These are phyloP conservation scores for Acronicta psi DNA, from an alignment of 2,888 invertebrate genomes.

Conservation along the genomic window DNA sequence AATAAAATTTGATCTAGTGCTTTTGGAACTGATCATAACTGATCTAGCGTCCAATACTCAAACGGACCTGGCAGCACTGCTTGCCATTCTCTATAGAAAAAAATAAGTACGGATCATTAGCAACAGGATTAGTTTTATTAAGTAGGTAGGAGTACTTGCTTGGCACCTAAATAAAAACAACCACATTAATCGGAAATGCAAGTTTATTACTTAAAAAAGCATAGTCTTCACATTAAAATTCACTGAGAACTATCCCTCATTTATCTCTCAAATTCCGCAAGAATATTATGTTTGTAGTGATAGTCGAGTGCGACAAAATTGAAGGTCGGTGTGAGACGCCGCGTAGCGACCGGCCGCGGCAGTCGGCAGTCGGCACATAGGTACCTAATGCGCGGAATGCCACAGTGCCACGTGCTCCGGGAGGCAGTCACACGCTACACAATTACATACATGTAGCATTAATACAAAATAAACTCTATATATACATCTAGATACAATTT, in stretches of 20 bases:
- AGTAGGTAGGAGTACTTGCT: too few relatives aligned
- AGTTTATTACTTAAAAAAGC: conserved; percentile 84
- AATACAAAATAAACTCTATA: conserved; percentile 76
- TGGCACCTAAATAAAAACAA: conserved; percentile 39
- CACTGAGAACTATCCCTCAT: conserved; percentile 67
- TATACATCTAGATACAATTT: conserved; percentile 66
- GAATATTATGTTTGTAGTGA: conserved; percentile 36
- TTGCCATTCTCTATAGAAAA: too few relatives aligned
- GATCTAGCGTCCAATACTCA: too few relatives aligned
- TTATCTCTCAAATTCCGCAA: conserved; percentile 52
- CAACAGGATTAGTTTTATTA: too few relatives aligned
- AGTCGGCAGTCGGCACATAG: too few relatives aligned
- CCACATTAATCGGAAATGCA: conserved; percentile 75
- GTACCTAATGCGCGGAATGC: too few relatives aligned
- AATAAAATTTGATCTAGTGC: too few relatives aligned
- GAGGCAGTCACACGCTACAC: conserved; percentile 22
- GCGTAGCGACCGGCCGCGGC: not conserved
- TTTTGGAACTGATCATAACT: too few relatives aligned
- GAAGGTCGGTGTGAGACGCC: conserved; percentile 8
- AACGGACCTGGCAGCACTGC: too few relatives aligned
- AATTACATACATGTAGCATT: conserved; percentile 57
- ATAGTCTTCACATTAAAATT: conserved; percentile 75
- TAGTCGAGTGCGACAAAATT: conserved; percentile 20
- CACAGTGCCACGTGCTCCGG: too few relatives aligned
- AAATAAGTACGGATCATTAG: too few relatives aligned